Base-by-base conservation (phyloP, 2,888 invertebrate species). In the Acrobasis consociella region DNA sequence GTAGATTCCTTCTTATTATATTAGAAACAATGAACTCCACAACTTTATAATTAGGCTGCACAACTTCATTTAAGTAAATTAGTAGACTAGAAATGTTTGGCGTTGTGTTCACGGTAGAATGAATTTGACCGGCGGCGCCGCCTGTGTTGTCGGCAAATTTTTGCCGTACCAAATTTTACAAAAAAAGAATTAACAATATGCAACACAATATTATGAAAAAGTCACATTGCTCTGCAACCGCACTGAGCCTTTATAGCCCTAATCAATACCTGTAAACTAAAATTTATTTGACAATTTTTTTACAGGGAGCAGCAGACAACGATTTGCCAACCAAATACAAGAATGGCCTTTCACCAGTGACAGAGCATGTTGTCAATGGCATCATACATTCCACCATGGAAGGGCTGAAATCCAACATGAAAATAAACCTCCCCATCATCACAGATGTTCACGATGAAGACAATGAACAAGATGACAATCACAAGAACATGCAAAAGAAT, bases 371-470 rank as follows among this genome's bases (percentile, higher is more conserved):
- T 16, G 83, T 78, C 7, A 92, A 87, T 72, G 88, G 90, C n/a
- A 87, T 87, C 58, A 87, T 89, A 60, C 88, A 89, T 67, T 85
- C 90, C 16, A 88, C 92, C 13, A 88, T 90, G 83, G 93, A 93
- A 70, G 91, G 87, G 1, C 73, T 93, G 5, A 93, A 93, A 72
- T 88, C 89, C 8, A 91, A 89, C 66, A 86, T 92, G 85, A 91
- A 89, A 77, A 93, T 92, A 31, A 89, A 92, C 68, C 77, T 93
- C 0, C 89, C 92, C 15, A 87, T 89, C 53, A 91, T 93, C 60
- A 89, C 83, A 76, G 91, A 92, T 69, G 92, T 89, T 58, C 92
- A 93, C 72, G 91, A 94, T 69, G 93, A 93, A 77, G 93, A 93
- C 0, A 89, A 85, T 75, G 87, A 90, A 49, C 68, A 68, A 1